phyloP scores from a whole-genome alignment of 2,888 invertebrate species.

The Drosophila recens region DNA sequence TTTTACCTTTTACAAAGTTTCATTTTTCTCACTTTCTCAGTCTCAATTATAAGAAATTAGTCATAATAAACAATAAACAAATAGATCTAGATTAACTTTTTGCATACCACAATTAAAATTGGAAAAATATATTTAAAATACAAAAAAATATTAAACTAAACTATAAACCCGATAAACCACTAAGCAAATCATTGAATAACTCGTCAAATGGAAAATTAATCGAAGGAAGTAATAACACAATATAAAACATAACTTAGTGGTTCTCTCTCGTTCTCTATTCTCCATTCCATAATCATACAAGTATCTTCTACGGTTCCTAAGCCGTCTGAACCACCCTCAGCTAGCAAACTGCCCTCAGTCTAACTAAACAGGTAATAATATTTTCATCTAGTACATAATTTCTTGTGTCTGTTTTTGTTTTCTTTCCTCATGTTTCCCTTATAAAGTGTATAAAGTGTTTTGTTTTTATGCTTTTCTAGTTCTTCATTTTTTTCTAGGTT shows the following conservation, averaged over 20 bases:
- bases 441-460: slow-evolving; percentile 30
- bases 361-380: slow-evolving; percentile 76
- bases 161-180: slow-evolving; percentile 18
- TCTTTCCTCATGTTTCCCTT: slow-evolving; percentile 15
- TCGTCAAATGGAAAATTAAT: slow-evolving; percentile 28
- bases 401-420: slow-evolving; percentile 34
- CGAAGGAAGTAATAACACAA: slow-evolving; percentile 7
- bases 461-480: slow-evolving; percentile 8
- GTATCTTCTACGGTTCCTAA: slow-evolving; percentile 1
- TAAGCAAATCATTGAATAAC: slow-evolving; percentile 43
- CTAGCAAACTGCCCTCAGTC: slow-evolving; percentile 70
- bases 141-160: slow-evolving; percentile 16
- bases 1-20: slow-evolving; percentile 55
- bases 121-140: slow-evolving; percentile 14
- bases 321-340: slow-evolving; percentile 17
- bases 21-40: slow-evolving; percentile 73
- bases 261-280: neutral
- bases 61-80: slow-evolving; percentile 36
- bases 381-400: slow-evolving; percentile 61
- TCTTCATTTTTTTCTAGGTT: slow-evolving; percentile 23
- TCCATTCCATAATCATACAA: neutral
- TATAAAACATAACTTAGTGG: slow-evolving; percentile 18
- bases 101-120: slow-evolving; percentile 45
- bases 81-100: slow-evolving; percentile 25
- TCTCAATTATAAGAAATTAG: slow-evolving; percentile 76